Conservation (phyloP, 2,888 invertebrate genomes). For the Parnassius orleans region DNA sequence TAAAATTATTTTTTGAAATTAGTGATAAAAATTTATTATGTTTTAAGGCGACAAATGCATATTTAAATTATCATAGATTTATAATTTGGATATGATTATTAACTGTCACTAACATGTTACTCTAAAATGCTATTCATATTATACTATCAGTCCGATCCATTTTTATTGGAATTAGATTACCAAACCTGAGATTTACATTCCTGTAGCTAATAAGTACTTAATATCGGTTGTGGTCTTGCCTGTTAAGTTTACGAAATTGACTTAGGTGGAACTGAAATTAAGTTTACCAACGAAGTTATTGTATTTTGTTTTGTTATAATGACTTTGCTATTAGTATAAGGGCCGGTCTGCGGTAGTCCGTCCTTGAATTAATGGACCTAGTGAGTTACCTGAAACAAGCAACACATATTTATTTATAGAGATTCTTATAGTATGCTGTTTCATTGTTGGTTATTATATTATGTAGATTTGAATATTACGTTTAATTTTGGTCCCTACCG, state of each 20-base stretch:
- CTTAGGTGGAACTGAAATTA: constrained; percentile 76
- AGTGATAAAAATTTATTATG: constrained; percentile 12
- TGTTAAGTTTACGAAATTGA: constrained; percentile 79
- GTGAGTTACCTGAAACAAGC: constrained; percentile 77
- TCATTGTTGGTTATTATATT: constrained; percentile 67
- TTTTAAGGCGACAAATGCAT: constrained; percentile 3
- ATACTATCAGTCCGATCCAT: constrained; percentile 52
- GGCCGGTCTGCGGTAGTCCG: constrained; percentile 56
- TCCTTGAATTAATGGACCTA: constrained; percentile 58
- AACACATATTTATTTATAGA: constrained; percentile 74
- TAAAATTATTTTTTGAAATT: constrained; percentile 3
- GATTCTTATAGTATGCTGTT: constrained; percentile 68
- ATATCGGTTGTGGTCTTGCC: constrained; percentile 83
- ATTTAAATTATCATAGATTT: not conserved
- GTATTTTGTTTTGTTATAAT: constrained; percentile 63
- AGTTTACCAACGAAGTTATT: constrained; percentile 78
- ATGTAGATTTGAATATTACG: constrained; percentile 46
- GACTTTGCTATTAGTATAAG: constrained; percentile 58
- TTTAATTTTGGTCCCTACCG: constrained; percentile 56
- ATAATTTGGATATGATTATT: not conserved
- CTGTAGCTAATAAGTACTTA: constrained; percentile 80
- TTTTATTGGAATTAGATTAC: constrained; percentile 41
- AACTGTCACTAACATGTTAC: not conserved
- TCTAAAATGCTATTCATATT: not conserved
- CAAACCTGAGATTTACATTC: constrained; percentile 68